Evolutionary conservation across 2,888 invertebrate species (phyloP).

Genomic region (Phymatocera aterrima): DNA sequence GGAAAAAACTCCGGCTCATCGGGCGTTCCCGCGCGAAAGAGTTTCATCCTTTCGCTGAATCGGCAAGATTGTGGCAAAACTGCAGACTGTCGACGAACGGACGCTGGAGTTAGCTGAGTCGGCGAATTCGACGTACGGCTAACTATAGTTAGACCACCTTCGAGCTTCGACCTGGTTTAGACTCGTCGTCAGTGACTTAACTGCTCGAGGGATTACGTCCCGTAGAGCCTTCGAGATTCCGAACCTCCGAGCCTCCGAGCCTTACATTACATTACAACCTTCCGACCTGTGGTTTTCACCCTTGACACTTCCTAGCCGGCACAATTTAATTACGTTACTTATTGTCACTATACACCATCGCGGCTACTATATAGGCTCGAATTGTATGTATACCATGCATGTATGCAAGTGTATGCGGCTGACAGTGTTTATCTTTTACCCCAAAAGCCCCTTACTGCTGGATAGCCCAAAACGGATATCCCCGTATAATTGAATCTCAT

Average conservation of each 20-base stretch:
- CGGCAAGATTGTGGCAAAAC: slow-evolving; percentile 20
- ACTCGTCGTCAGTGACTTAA: slow-evolving; percentile 21
- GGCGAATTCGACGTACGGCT: slow-evolving; percentile 21
- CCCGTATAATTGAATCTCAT: slow-evolving; percentile 5
- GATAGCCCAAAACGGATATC: neutral
- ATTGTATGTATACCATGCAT: too few relatives aligned
- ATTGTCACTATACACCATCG: slow-evolving; percentile 11
- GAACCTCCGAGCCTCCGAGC: slow-evolving; percentile 5
- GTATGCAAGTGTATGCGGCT: neutral
- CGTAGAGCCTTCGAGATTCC: slow-evolving; percentile 22
- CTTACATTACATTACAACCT: slow-evolving; percentile 18
- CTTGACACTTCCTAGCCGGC: slow-evolving; percentile 18
- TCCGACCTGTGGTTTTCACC: neutral
- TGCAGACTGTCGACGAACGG: neutral
- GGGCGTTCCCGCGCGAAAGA: neutral
- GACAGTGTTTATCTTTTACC: slow-evolving; percentile 10
- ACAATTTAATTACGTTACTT: slow-evolving; percentile 22
- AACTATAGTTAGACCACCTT: neutral
- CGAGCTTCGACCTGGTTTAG: slow-evolving; percentile 11
- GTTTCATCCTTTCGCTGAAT: slow-evolving; percentile 11
- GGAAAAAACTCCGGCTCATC: neutral
- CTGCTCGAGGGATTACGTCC: slow-evolving; percentile 26
- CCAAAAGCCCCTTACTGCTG: neutral
- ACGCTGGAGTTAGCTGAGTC: neutral
- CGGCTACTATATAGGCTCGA: neutral